Evolutionary conservation across 2,797 vertebrate species (phyloP).

Genomic region (Lophotriccus pileatus): DNA sequence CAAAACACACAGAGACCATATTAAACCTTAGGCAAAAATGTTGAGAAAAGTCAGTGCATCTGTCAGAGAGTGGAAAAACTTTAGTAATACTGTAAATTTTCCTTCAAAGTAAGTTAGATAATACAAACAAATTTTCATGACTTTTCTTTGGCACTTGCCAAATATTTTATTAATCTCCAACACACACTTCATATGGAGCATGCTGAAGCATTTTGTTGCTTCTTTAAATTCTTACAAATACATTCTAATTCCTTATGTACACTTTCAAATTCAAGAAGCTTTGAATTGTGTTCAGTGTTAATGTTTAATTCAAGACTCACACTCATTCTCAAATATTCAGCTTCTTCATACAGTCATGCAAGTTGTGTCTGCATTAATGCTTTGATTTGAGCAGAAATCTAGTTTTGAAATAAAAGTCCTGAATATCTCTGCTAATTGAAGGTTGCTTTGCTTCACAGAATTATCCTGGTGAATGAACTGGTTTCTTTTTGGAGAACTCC

Average conservation of each 20-base stretch:
- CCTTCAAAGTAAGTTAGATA: background rate
- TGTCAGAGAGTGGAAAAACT: background rate
- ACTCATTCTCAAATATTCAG: background rate
- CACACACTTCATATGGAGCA: background rate
- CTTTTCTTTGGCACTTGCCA: background rate
- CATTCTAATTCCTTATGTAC: background rate
- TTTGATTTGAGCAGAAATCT: background rate
- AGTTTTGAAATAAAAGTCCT: background rate
- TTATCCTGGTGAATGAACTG: background rate
- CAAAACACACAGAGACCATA: background rate
- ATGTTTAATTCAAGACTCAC: conserved; percentile 22
- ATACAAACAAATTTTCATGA: background rate
- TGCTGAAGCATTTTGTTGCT: background rate
- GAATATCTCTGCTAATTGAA: background rate
- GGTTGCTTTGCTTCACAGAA: background rate
- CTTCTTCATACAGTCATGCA: background rate
- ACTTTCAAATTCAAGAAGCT: background rate
- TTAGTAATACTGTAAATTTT: background rate
- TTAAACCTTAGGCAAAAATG: background rate
- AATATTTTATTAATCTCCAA: background rate
- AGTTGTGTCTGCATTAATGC: background rate
- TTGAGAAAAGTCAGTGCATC: background rate
- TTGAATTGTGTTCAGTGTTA: background rate
- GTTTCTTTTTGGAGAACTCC: background rate
- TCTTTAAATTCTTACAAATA: conserved; percentile 7